Base-by-base conservation (phyloP, 2,888 invertebrate genomes). In the Acanthococcus lagerstroemiae region DNA sequence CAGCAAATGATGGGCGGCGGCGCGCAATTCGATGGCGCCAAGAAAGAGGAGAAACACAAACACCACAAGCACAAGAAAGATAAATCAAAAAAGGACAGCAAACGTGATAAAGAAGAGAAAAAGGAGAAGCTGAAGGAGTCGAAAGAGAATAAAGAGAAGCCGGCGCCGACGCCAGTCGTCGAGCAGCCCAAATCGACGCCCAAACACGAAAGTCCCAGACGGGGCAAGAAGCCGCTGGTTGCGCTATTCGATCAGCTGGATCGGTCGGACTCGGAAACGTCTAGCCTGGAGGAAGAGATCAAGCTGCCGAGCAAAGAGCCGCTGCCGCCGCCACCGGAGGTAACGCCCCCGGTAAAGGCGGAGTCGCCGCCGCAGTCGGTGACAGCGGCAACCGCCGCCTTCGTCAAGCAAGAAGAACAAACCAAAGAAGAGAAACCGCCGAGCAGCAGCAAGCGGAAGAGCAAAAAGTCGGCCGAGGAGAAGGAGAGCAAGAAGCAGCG, bases 61-160 rank as follows among this genome's bases (percentile, higher is more conserved):
- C 65, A 65, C 26, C 66, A 66, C 56, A 66, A 66, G 26, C 66
- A 57, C 46, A 66, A 66, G 30, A 57, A 66, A 37, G 57, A 66
- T 25, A 66, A 66, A 57, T 56, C 55, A 17, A 63, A 63, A 44
- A 63, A 63, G 44, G 63, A 63, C 17, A 24, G 57, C 19, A 66
- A 66, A 56, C 66, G 66, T 24, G 50, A 66, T 26, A 66, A 66
- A 50, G 66, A 66, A 27, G 66, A 66, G 25, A 56, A 56, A 6
- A 66, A 66, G 27, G 56, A 66, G 19, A 66, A 66, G 26, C 7
- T 52, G 9, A 52, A 54, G n/a, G 63, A 55, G 44, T 26, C 37
- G 17, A 65, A 61, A 21, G 52, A 61, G 6, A 27, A 48, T 7
- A 61, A 56, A 21, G 63, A 52, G 30, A 21, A 50, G 22, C 26